Base-by-base conservation (phyloP, 2,888 invertebrate species). In the Hirtodrosophila duncani region DNA sequence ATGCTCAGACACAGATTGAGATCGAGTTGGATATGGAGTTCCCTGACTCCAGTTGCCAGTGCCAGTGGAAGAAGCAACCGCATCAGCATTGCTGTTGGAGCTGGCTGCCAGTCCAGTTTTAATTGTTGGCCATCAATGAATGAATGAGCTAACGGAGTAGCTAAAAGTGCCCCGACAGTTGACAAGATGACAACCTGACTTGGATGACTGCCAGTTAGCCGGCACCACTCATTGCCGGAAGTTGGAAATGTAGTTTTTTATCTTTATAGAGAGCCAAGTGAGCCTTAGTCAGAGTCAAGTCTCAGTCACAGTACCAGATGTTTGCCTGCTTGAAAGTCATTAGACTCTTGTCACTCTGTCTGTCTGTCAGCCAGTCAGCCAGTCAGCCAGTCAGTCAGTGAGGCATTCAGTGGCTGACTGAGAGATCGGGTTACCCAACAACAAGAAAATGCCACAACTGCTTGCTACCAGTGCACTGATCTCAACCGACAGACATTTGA, bases 141-240 rank as follows among this genome's bases (percentile, higher is more conserved):
- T 61, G 61, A 57, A 62, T 62, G 50, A 56, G 63, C 50, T 48
- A 78, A 53, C 48, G 58, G 56, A 36, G 20, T 20, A 30, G 36
- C 24, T 18, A n/a, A 16, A n/a, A 6, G 7, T 1, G 13, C n/a
- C 17, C 45, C 69, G 68, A 24, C 38, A n/a, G 41, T 39, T 36
- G 58, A 63, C 68, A 44, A 37, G 20, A 27, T 21, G 37, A 38
- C 44, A 18, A 34, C 36, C 9, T 31, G 38, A 51, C 64, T 71
- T 50, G 53, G 42, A 45, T 62, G 50, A 49, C 75, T 66, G 63
- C 53, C 63, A 62, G 33, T 46, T 36, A 53, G 43, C 39, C 38
- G 65, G 78, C 80, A n/a, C n/a, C 72, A 61, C 71, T 79, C 61
- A 65, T 64, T 71, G 80, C 77, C 77, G 71, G 71, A 71, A 80